Conservation (phyloP, 2,797 vertebrate species). For the Sebastolobus alascanus region DNA sequence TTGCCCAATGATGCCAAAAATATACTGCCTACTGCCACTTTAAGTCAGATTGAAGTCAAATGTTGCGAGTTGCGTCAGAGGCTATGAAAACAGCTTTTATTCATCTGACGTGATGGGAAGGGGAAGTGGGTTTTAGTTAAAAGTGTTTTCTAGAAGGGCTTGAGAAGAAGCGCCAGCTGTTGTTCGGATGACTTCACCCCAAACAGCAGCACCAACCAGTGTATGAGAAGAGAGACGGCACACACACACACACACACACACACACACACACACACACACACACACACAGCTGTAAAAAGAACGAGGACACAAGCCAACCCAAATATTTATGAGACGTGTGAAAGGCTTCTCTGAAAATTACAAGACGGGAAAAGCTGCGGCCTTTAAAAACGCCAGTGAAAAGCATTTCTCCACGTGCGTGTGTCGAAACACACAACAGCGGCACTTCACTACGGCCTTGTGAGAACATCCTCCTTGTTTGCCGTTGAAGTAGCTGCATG, state of each 20-base stretch:
- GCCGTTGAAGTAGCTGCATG: conserved; percentile 14
- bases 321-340: conserved; percentile 79
- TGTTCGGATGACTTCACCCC: conserved; percentile 76
- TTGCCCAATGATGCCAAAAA: no score
- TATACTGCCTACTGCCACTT: background rate
- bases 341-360: conserved; percentile 55
- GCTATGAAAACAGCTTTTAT: conserved; percentile 33
- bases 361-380: conserved; percentile 43
- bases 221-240: conserved; percentile 3
- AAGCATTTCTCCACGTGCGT: conserved; percentile 21
- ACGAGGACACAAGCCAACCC: conserved; percentile 60
- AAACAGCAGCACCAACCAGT: conserved; percentile 44
- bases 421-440: background rate
- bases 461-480: conserved; percentile 30
- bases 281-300: conserved; percentile 40
- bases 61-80: background rate
- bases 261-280: conserved; percentile 13
- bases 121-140: conserved; percentile 36
- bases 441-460: background rate
- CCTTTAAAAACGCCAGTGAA: conserved; percentile 27
- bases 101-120: conserved; percentile 42
- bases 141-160: conserved; percentile 30
- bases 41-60: conserved; percentile 34
- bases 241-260: no score
- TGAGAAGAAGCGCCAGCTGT: conserved; percentile 70